Base-by-base conservation (phyloP, 2,797 vertebrate species). In the Nannoperca australis region DNA sequence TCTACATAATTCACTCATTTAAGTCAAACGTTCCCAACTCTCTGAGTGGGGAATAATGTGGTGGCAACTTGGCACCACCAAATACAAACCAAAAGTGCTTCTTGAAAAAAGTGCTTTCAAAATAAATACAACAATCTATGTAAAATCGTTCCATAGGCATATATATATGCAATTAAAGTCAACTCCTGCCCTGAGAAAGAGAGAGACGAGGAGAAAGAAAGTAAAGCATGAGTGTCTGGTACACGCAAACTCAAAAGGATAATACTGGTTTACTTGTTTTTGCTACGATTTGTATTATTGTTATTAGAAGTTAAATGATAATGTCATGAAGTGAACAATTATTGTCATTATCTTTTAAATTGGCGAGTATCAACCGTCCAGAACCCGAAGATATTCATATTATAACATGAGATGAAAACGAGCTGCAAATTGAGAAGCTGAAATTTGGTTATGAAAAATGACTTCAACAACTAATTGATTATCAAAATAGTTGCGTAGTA, bases 161-260 rank as follows among this genome's bases (percentile, higher is more conserved):
- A 47, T 36, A 84, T 38, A 38, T 38, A 38, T 38, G 78, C 58
- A 87, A 78, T 82, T 84, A 83, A 83, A 84, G 76, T 87, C 58
- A 70, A 87, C 85, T 85, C 90, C 91, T 90, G 81, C 90, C 91
- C 91, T 94, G 91, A 92, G 91, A 89, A 86, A 90, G 80, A 91
- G 81, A 86, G 85, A 85, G 81, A 89, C 64, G 11, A 85, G 78
- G 70, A 87, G 79, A 79, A 78, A 80, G 65, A 65, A 83, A 58
- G 44, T 85, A 81, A 90, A 88, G 81, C 76, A 71, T 76, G 82
- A 80, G 70, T 63, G 65, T 59, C 66, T 75, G 75, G 63, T 76
- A 78, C 63, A 56, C 36, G 18, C 66, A 70, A 27, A 66, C 47
- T 36, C 44, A 49, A 73, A 13, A 72, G 62, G 58, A 87, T 60